Evolutionary conservation across 2,888 invertebrate genomes (phyloP), one percentile per base, ranked within the genome.

Genomic region (Argyresthia goedartella): DNA sequence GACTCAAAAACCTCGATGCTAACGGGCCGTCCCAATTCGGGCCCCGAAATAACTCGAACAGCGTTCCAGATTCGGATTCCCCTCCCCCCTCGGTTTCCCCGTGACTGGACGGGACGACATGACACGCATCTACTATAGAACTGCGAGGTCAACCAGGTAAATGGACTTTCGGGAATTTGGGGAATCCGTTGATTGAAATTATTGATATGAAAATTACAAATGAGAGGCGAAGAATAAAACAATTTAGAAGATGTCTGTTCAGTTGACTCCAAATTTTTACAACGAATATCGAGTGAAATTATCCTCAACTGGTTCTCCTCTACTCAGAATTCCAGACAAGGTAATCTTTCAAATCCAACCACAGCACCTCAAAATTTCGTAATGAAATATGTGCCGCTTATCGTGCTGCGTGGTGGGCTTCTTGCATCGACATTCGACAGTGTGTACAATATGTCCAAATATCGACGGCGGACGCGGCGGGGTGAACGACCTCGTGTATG

Each of bases 1-100:
- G 67, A 67, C 65, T 75, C 63, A 66, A 69, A 75, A 77, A 75
- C 78, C 76, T 69, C 73, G 73, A 77, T 76, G 78, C 75, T 71
- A 79, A 77, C 78, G 72, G 73, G 72, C 68, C 73, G 81, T 68
- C 76, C 81, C 71, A 81, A 78, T 81, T 86, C 72, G 69, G 69
- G 66, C 65, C 73, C 80, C 70, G 68, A 84, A 84, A 86, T 86
- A 84, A 78, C 69, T 59, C 66, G 72, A 67, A 64, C 68, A 64
- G 63, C 76, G 81, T 71, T 76, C 81, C 73, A 81, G 67, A 74
- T 84, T 69, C 64, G 33, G 54, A 8, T 62, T 63, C 63, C 70
- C 69, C 70, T 69, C 60, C 65, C 54, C 60, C 52, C 55, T 53
- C 59, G 57, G 54, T 56, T 65, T 53, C 56, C 54, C 58, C 57